Base-by-base conservation (phyloP, 2,113 vertebrate genomes). In the Athene cunicularia region DNA sequence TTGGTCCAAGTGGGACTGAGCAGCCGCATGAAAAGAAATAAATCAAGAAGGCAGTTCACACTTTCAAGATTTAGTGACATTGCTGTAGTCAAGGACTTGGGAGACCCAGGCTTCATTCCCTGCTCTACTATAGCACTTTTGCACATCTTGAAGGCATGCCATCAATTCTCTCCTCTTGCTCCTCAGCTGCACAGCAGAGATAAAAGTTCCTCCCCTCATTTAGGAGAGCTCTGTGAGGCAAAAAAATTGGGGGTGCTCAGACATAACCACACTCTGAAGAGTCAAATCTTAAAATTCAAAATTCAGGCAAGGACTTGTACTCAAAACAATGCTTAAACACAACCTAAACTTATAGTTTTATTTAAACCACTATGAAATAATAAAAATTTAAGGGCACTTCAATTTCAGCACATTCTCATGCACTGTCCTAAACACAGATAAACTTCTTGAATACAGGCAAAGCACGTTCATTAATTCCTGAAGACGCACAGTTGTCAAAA, bases 191-290 rank as follows among this genome's bases (percentile, higher is more conserved):
- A 84, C 43, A 77, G 68, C 35, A 63, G 72, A 95, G 86, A 96
- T 93, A 94, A 95, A 95, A 84, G 82, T 55, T 93, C 50, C 52
- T 92, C 67, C 67, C 67, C 45, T 86, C 74, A 80, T 86, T 90
- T 63, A 92, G 72, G 30, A 80, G 45, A 77, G 41, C 0, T 0
- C 56, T 66, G 67, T 66, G 85, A 95, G 86, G 45, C 81, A 97
- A 90, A 59, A 58, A 24, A 64, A 56, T 19, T 9, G 8, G n/a
- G n/a, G 66, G 17, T 88, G 71, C 59, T 90, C 53, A 88, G 53
- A 92, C n/a, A 80, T 47, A 90, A 55, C 17, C 12, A 45, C 8
- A 21, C 11, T 62, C 32, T 30, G 30, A 70, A 79, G 93, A 59
- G 74, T 71, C 39, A 70, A 70, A 76, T 58, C 28, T 80, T 74